These are phyloP conservation scores for Phasia obesa DNA, from an alignment of 2,888 invertebrate species.

Conservation along the genomic window DNA sequence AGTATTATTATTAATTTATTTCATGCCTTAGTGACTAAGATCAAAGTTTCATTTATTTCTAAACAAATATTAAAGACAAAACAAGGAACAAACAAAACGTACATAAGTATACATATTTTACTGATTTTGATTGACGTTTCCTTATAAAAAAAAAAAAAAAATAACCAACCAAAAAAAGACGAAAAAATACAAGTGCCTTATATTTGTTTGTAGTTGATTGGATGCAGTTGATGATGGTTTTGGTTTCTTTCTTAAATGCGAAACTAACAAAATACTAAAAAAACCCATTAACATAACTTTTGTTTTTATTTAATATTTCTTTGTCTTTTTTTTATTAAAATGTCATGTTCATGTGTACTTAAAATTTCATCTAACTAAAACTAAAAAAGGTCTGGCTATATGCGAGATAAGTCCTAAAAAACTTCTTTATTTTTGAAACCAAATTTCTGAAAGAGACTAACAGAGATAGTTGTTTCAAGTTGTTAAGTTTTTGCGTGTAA, in stretches of 20 bases:
- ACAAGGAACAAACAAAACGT: slow-evolving; percentile 12
- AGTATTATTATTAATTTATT: slow-evolving; percentile 20
- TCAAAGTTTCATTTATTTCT: slow-evolving; percentile 60
- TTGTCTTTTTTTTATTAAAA: slow-evolving; percentile 50
- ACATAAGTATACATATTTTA: slow-evolving; percentile 38
- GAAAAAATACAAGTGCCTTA: slow-evolving; percentile 55
- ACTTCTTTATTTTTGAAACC: no score
- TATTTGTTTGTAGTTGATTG: slow-evolving; percentile 38
- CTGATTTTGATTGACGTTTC: slow-evolving; percentile 69
- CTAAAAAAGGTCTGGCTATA: not conserved
- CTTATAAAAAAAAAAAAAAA: slow-evolving; percentile 43
- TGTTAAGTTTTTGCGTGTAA: no score
- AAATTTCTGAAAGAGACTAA: no score
- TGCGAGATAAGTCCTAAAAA: not conserved
- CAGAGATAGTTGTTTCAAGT: no score
- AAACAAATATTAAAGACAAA: slow-evolving; percentile 35
- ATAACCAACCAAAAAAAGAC: not conserved
- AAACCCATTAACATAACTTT: slow-evolving; percentile 62
- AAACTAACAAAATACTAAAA: slow-evolving; percentile 40
- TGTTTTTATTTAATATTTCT: slow-evolving; percentile 28
- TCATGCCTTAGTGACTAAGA: slow-evolving; percentile 41
- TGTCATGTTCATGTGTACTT: slow-evolving; percentile 57
- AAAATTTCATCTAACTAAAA: slow-evolving; percentile 26
- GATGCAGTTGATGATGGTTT: slow-evolving; percentile 46
- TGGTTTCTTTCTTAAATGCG: slow-evolving; percentile 38